phyloP scores from a whole-genome alignment of 1,140 invertebrate species.

The Fragariocoptes setiger region DNA sequence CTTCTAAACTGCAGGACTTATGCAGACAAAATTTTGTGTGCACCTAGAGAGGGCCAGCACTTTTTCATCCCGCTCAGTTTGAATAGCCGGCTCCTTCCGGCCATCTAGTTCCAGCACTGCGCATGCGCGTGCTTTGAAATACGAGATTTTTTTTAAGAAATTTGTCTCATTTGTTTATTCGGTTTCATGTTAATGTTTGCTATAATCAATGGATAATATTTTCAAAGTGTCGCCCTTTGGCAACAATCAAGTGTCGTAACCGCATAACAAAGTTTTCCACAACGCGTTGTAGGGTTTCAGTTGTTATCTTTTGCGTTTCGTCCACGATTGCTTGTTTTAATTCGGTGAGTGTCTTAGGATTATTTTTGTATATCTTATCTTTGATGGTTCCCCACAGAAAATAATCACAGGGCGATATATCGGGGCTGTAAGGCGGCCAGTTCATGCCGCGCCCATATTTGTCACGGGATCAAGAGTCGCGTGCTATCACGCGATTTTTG shows the following conservation, averaged over 20 bases:
- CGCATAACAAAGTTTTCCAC: background rate
- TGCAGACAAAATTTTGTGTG: too few species aligned
- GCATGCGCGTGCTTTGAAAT: too few species aligned
- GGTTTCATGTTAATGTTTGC: too few species aligned
- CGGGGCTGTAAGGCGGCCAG: slow-evolving; percentile 10
- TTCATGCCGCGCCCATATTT: background rate
- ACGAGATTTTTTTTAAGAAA: too few species aligned
- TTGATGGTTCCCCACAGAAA: slow-evolving; percentile 10
- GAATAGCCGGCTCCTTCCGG: too few species aligned
- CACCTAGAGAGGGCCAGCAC: too few species aligned
- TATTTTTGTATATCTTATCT: slow-evolving; percentile 3
- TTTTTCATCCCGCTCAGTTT: too few species aligned
- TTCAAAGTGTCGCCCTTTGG: slow-evolving; percentile 2
- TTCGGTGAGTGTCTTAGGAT: background rate
- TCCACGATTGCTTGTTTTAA: background rate
- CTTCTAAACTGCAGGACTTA: too few species aligned
- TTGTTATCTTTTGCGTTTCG: background rate
- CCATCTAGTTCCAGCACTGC: too few species aligned
- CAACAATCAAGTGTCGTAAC: background rate
- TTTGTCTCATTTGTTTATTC: too few species aligned
- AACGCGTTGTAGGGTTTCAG: background rate
- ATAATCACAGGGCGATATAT: slow-evolving; percentile 11
- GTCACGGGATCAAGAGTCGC: background rate
- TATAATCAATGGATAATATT: slow-evolving; percentile 4
- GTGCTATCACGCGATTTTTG: slow-evolving; percentile 1